Percentiles rank a stretch among this genome's conserved stretches.
Evolutionary conservation across 2,797 vertebrate species (phyloP).

Genomic region (Sparidentex hasta): DNA sequence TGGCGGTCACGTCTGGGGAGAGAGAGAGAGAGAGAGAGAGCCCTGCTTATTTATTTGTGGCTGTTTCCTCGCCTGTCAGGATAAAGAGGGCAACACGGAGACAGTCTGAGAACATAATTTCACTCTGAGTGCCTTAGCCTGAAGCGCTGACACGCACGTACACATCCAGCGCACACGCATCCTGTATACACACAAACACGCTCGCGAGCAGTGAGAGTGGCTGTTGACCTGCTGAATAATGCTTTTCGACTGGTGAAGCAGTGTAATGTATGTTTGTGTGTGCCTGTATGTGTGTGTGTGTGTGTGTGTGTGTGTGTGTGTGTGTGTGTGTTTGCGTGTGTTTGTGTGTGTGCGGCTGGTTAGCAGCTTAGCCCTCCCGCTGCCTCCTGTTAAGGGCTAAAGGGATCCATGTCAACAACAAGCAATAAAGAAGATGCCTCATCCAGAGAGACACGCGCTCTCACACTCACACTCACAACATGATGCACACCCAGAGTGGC

Average conservation of each 20-base stretch:
- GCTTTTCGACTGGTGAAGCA: constrained; percentile 71
- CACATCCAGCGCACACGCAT: constrained; percentile 10
- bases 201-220: constrained; percentile 61
- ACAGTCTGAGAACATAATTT: constrained; percentile 86
- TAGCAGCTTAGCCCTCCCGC: constrained; percentile 81
- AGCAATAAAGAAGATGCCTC: constrained; percentile 82
- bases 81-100: constrained; percentile 85
- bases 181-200: constrained; percentile 48
- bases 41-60: constrained; percentile 85
- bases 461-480: constrained; percentile 49
- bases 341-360: constrained; percentile 66
- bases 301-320: constrained; percentile 36
- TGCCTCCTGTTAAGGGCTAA: constrained; percentile 84
- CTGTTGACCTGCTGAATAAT: constrained; percentile 85
- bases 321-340: constrained; percentile 34
- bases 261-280: constrained; percentile 38
- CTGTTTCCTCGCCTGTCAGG: constrained; percentile 85
- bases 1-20: constrained; percentile 81
- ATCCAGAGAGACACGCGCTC: constrained; percentile 67
- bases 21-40: constrained; percentile 45
- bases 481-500: constrained; percentile 47
- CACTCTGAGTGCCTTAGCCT: constrained; percentile 83
- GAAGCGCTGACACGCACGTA: constrained; percentile 68
- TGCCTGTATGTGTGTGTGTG: constrained; percentile 46
- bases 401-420: constrained; percentile 86